These are phyloP conservation scores for Tanytarsus gracilentus DNA, from an alignment of 2,888 invertebrate genomes.

Conservation along the genomic window DNA sequence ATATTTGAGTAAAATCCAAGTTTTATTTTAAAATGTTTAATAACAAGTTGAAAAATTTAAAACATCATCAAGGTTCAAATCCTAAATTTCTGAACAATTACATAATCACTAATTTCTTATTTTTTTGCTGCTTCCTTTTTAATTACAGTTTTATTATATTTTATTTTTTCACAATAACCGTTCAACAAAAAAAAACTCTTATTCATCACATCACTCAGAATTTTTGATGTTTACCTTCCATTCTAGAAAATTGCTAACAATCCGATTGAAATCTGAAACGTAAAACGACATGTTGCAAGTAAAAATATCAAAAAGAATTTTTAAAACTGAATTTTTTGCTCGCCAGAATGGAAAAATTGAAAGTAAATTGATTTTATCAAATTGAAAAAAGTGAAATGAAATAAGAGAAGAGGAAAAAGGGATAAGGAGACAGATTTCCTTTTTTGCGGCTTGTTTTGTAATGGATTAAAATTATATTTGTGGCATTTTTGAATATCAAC, in stretches of 20 bases:
- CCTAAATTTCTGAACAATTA: too few species aligned
- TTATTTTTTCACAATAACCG: neutral
- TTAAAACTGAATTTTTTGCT: slow-evolving; percentile 16
- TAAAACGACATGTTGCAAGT: slow-evolving; percentile 5
- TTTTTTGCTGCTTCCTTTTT: neutral
- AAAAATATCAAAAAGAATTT: slow-evolving; percentile 9
- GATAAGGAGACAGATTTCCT: too few species aligned
- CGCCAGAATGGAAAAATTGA: slow-evolving; percentile 24
- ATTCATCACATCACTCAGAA: slow-evolving; percentile 8
- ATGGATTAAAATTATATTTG: slow-evolving; percentile 22
- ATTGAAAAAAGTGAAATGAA: neutral
- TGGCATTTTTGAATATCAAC: too few species aligned
- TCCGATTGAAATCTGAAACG: neutral
- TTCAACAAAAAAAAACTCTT: neutral
- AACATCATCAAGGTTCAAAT: slow-evolving; percentile 1
- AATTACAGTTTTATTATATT: neutral
- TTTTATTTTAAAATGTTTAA: too few species aligned
- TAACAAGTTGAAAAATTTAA: slow-evolving; percentile 4
- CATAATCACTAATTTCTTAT: too few species aligned
- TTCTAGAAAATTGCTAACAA: neutral
- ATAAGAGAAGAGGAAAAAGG: too few species aligned
- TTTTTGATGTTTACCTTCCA: neutral
- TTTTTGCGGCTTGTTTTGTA: too few species aligned
- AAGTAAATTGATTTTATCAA: slow-evolving; percentile 17
- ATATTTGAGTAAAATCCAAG: too few species aligned